Conservation (phyloP, 1,140 invertebrate species). For the Eupeodes corollae region DNA sequence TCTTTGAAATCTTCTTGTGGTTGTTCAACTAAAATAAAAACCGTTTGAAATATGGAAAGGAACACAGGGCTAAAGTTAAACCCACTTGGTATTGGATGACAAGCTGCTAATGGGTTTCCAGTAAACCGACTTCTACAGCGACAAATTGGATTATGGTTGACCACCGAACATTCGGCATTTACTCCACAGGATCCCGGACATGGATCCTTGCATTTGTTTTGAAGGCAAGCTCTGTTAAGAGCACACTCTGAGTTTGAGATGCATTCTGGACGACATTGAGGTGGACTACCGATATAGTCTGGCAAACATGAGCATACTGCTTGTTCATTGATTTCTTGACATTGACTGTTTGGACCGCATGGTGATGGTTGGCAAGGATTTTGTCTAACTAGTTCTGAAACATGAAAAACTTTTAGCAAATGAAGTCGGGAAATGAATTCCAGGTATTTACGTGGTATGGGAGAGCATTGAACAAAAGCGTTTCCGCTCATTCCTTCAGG, state of each 20-base stretch:
- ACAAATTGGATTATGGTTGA: slow-evolving; percentile 74
- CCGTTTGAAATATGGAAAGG: slow-evolving; percentile 38
- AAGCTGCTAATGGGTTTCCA: slow-evolving; percentile 65
- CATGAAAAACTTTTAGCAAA: slow-evolving; percentile 25
- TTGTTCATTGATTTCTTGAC: slow-evolving; percentile 38
- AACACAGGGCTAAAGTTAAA: slow-evolving; percentile 39
- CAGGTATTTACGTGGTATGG: background rate
- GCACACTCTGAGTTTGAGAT: slow-evolving; percentile 45
- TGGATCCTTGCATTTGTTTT: slow-evolving; percentile 48
- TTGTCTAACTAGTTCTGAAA: slow-evolving; percentile 31
- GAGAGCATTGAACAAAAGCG: slow-evolving; percentile 22
- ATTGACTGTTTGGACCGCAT: slow-evolving; percentile 48
- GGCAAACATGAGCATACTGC: slow-evolving; percentile 40
- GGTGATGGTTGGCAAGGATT: slow-evolving; percentile 45
- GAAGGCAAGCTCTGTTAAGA: slow-evolving; percentile 41
- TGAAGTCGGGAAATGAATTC: slow-evolving; percentile 5
- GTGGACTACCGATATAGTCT: slow-evolving; percentile 43
- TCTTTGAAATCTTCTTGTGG: slow-evolving; percentile 35
- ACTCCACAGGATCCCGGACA: slow-evolving; percentile 46
- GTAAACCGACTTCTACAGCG: slow-evolving; percentile 55
- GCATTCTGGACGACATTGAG: slow-evolving; percentile 48
- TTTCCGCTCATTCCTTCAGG: slow-evolving; percentile 27
- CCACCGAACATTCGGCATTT: slow-evolving; percentile 66
- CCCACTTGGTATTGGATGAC: slow-evolving; percentile 49
- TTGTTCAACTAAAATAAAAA: slow-evolving; percentile 25